Evolutionary conservation across 2,888 invertebrate genomes (phyloP), one percentile per base, ranked within the genome.

Genomic region (Lingula anatina): DNA sequence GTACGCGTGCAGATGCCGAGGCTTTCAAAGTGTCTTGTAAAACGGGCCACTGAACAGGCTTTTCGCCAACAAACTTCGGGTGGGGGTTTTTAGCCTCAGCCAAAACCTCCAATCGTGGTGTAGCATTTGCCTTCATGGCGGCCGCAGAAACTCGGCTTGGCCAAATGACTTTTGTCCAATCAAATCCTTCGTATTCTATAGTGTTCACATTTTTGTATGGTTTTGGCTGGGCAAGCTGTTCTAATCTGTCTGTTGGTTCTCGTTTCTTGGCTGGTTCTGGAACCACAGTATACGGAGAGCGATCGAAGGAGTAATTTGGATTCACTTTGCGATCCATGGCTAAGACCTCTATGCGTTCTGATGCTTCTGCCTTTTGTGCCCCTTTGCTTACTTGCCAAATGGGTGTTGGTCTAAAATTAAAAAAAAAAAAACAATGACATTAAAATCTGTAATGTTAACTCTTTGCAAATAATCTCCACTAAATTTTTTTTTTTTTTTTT

Each of bases 41-140:
- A 5, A 71, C 70, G 1, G 53, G 45, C 66, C 68, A 70, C 51
- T 63, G 61, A 2, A 71, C 54, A 0, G 64, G 59, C 4, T 61
- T 58, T 46, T 64, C 66, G 26, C 56, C 61, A 18, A 53, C 46
- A 49, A 64, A 72, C 1, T 55, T 46, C 27, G 60, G 49, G 25
- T 61, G 64, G 31, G 61, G 61, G 5, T 40, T 51, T 53, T 70
- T 73, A 2, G 60, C 50, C 38, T 61, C 56, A 0, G 73, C 60
- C 1, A 73, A 56, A 2, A 44, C 24, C 44, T 70, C 71, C 12
- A 71, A 45, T 21, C 69, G 49, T 27, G 58, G 59, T 1, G 67
- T 53, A 4, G 58, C 55, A 3, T 39, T 40, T 2, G 64, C 63
- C 7, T 52, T 55, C 50, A 59, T 54, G 9, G 69, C 70, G 1